Evolutionary conservation across 2,797 vertebrate species (phyloP), one percentile per base, ranked within the genome.

Genomic region (Chaenodraco wilsoni): DNA sequence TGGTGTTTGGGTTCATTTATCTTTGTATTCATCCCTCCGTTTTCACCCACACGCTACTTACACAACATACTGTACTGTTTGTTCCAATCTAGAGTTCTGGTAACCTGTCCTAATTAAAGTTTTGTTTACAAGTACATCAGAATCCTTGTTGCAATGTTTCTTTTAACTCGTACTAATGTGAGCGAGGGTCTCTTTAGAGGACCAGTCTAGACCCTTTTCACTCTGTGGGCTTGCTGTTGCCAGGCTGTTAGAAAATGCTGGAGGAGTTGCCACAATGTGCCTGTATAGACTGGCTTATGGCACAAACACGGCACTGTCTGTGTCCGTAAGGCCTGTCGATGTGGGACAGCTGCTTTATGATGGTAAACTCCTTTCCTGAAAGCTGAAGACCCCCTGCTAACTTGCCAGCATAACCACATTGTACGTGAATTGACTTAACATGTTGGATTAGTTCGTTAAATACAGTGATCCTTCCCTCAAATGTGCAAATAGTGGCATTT

Each of bases 391-490:
- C 93, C 83, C 89, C 89, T 81, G 75, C 84, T 84, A 65, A 83
- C 87, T 81, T 78, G 86, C 87, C 88, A 78, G 87, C 87, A 86
- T 89, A 87, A 88, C 86, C 76, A 46, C 87, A 83, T 87, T 92
- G 91, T 91, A 92, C 87, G 88, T 92, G 93, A 90, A 93, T 89
- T 82, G 92, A 92, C 91, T 94, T 83, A 68, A 89, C 88, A 78
- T 91, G 91, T 93, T 83, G 89, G 90, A 94, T 94, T 94, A 93
- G 88, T 88, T 86, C 87, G 76, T 89, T 91, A 93, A 92, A 93
- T 84, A 91, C 82, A 85, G 84, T 85, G 73, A 85, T 88, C 77
- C 69, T 74, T 92, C 79, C 84, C 72, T 82, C 79, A 81, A 78
- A 89, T 76, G 85, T 84, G 86, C 87, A 90, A 27, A 88, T 90